phyloP scores from a whole-genome alignment of 2,888 invertebrate genomes.

The Bimastos eiseni region DNA sequence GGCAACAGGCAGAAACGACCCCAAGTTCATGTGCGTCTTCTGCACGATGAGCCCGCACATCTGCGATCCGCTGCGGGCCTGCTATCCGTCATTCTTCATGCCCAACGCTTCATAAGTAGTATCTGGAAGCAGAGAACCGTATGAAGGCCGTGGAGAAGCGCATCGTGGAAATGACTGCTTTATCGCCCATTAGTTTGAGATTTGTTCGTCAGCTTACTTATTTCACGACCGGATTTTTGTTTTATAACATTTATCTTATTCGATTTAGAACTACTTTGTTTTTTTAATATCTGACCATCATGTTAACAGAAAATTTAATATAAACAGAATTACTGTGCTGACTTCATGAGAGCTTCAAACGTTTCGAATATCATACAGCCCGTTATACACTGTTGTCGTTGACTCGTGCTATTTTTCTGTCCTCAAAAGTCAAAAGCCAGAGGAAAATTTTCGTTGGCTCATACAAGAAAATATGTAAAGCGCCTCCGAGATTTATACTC shows the following conservation, averaged over 20 bases:
- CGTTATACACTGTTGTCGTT: background rate
- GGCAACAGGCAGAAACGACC: constrained; percentile 16
- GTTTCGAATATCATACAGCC: background rate
- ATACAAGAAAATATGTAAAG: too few species aligned
- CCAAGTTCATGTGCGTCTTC: constrained; percentile 33
- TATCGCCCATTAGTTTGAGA: background rate
- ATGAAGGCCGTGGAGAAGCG: background rate
- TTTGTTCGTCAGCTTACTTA: background rate
- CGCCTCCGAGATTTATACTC: too few species aligned
- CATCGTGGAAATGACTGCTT: background rate
- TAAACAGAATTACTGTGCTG: background rate
- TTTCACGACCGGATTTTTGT: background rate
- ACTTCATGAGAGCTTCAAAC: background rate
- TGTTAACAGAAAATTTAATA: background rate
- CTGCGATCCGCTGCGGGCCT: constrained; percentile 34
- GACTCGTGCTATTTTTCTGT: background rate
- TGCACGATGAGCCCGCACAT: constrained; percentile 33
- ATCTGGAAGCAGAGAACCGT: background rate
- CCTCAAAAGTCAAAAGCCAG: too few species aligned
- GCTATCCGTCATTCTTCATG: constrained; percentile 27
- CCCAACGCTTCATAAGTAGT: background rate
- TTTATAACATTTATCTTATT: background rate
- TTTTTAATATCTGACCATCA: background rate
- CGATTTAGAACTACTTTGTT: background rate
- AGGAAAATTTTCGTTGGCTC: too few species aligned